phyloP scores from a whole-genome alignment of 2,888 invertebrate genomes.

The Caenorhabditis sp. region DNA sequence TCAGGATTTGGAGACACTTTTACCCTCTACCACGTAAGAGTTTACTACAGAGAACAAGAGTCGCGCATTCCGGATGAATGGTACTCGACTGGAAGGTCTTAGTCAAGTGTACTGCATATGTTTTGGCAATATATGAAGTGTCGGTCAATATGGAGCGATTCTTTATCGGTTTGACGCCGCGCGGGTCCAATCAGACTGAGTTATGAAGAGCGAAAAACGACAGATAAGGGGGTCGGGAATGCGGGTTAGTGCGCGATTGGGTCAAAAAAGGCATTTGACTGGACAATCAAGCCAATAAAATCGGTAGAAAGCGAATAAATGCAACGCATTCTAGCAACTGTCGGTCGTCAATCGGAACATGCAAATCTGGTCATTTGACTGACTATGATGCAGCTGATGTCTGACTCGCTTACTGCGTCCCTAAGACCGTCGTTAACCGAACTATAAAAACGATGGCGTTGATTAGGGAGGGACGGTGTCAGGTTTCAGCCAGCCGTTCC shows the following conservation, averaged over 20 bases:
- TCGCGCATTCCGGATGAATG: conserved; percentile 54
- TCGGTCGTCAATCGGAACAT: conserved; percentile 47
- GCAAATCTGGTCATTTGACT: conserved; percentile 47
- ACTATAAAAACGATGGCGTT: conserved; percentile 16
- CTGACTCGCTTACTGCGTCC: conserved; percentile 1
- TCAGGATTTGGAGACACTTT: conserved; percentile 49
- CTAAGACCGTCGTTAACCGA: conserved; percentile 9
- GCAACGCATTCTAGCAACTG: conserved; percentile 53
- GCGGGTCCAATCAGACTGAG: conserved; percentile 8
- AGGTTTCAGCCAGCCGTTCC: conserved; percentile 42
- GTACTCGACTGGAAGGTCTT: conserved; percentile 47
- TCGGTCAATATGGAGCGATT: conserved; percentile 26
- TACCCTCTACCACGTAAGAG: conserved; percentile 6
- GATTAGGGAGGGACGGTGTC: conserved; percentile 37
- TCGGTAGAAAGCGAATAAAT: conserved; percentile 44
- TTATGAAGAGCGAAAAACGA: not conserved
- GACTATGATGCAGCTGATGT: conserved; percentile 27
- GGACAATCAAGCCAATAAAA: conserved; percentile 52
- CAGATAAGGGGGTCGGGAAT: conserved; percentile 9
- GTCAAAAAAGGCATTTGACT: conserved; percentile 52
- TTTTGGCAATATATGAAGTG: conserved; percentile 39
- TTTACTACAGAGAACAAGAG: conserved; percentile 44
- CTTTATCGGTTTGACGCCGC: conserved; percentile 16
- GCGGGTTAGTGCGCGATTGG: conserved; percentile 29
- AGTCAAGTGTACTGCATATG: conserved; percentile 49